These are phyloP conservation scores for Phocoena phocoena DNA, from an alignment of 2,113 vertebrate genomes.

Conservation along the genomic window DNA sequence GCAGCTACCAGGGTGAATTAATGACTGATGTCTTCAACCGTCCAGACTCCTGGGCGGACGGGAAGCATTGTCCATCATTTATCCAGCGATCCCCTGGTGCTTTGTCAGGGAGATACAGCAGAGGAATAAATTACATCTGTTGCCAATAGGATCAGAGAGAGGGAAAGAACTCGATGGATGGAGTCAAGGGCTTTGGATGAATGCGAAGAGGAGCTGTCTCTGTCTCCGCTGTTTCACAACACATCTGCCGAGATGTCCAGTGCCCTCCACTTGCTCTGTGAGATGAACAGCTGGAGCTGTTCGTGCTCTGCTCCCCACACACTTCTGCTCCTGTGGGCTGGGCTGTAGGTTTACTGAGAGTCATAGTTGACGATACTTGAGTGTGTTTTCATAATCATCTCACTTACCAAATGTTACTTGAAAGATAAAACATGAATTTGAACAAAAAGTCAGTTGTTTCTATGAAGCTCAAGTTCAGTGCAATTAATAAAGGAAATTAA, in stretches of 20 bases:
- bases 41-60: background rate
- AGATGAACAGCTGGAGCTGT: rapidly evolving
- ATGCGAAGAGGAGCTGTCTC: rapidly evolving
- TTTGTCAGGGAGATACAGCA: background rate
- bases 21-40: background rate
- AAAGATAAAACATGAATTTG: background rate
- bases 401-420: background rate
- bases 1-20: background rate
- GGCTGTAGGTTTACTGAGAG: rapidly evolving
- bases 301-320: rapidly evolving
- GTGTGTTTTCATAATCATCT: rapidly evolving
- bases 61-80: background rate
- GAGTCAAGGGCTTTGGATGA: rapidly evolving
- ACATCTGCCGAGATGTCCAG: rapidly evolving
- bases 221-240: rapidly evolving
- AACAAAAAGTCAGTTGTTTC: background rate
- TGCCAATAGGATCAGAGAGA: background rate
- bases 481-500: background rate
- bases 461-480: background rate
- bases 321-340: rapidly evolving
- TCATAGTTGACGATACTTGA: rapidly evolving
- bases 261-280: rapidly evolving
- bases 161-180: no score
- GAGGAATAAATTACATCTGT: no score
- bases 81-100: rapidly evolving